Evolutionary conservation across 1,140 invertebrate genomes (phyloP), one percentile per base, ranked within the genome.

Genomic region (Drosophila trapezifrons): DNA sequence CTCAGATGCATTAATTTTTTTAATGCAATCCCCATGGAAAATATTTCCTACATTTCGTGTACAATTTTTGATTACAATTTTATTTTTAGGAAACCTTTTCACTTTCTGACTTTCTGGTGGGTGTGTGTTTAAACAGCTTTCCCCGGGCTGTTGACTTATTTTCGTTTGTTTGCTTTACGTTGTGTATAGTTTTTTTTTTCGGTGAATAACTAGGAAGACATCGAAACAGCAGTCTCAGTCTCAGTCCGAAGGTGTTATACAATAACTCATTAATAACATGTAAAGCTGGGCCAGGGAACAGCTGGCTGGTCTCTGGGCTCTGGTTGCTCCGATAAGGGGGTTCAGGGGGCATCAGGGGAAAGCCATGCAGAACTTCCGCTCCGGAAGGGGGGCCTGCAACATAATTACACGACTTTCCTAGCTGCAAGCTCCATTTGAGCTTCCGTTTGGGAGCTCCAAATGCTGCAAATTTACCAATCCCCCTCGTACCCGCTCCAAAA

Each of bases 351-450:
- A 15, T 9, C 46, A 58, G 43, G 49, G 63, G 42, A 74, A 67
- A 54, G 62, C 54, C 72, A 76, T 76, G 73, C 54, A 76, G 47
- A 66, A 76, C 67, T 84, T 84, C 80, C 80, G 80, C 27, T 74
- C 49, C 35, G 58, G 64, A 42, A 64, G 20, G 55, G 60, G 63
- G 38, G 25, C 52, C 42, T 37, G 57, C 29, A 58, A 10, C 75
- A 87, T 86, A 86, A 86, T 86, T 87, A 86, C 83, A 71, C 49
- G 79, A 59, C 76, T 73, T 66, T 85, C 62, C 63, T 56, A 80
- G 81, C 54, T 77, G 59, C 77, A 85, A 81, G 76, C 83, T 82
- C 75, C 82, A 85, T 84, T 84, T 84, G 77, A 81, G 78, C 65
- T 86, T 81, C 82, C 78, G 78, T 65, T 78, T n/a, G 46, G 42